These are phyloP conservation scores for Orchesella cincta DNA, from an alignment of 1,140 invertebrate genomes.

Conservation along the genomic window DNA sequence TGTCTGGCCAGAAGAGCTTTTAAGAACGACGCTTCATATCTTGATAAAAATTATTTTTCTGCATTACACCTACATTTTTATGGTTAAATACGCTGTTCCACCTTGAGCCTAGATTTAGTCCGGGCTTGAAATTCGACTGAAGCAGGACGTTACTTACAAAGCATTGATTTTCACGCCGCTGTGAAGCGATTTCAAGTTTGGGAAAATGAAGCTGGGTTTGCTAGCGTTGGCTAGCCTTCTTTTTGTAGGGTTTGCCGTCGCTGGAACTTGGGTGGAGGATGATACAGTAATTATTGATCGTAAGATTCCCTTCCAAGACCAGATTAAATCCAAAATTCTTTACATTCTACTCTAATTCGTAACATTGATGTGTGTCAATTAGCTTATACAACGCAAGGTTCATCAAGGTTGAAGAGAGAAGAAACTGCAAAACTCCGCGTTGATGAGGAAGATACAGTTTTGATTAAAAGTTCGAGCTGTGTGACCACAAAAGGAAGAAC, in stretches of 20 bases:
- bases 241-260: background rate
- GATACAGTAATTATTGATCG: conserved; percentile 5
- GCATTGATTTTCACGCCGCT: background rate
- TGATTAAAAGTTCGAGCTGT: background rate
- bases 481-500: background rate
- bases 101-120: background rate
- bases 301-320: background rate
- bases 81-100: conserved; percentile 10
- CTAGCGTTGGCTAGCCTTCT: background rate
- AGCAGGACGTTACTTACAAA: background rate
- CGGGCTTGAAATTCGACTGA: background rate
- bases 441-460: conserved; percentile 12
- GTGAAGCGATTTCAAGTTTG: background rate
- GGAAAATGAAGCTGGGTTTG: background rate
- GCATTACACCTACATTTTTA: background rate
- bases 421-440: background rate
- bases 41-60: background rate
- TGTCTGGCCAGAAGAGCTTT: background rate
- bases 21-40: background rate
- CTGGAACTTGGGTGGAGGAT: background rate
- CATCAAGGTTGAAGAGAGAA: background rate
- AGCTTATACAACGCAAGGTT: background rate
- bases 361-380: background rate
- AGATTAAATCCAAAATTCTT: background rate
- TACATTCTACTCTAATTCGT: background rate